A percentile compares a stretch with the other conserved stretches of the same genome.
phyloP scores from a whole-genome alignment of 2,113 vertebrate species.

The Ochotona curzoniae region DNA sequence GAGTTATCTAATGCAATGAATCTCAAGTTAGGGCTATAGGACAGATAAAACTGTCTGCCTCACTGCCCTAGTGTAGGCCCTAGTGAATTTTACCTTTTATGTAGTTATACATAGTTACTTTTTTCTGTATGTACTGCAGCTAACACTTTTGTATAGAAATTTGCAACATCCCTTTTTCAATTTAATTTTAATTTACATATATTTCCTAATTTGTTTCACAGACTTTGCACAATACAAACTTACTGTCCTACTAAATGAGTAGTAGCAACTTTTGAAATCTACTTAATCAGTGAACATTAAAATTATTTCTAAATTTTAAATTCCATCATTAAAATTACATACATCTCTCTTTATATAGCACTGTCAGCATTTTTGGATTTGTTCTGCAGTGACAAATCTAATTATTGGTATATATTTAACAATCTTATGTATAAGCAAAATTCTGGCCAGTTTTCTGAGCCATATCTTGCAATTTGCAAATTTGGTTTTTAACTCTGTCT shows the following conservation, averaged over 20 bases:
- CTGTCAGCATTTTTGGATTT: not conserved
- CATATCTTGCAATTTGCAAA: not conserved
- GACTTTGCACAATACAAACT: not conserved
- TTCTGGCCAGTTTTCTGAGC: slow-evolving; percentile 21
- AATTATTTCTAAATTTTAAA: not conserved
- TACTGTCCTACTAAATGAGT: not conserved
- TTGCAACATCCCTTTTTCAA: not conserved
- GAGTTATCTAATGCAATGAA: not conserved
- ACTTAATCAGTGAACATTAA: not conserved
- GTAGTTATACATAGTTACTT: not conserved
- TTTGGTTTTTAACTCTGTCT: not conserved
- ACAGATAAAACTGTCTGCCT: not conserved
- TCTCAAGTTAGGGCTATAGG: not conserved
- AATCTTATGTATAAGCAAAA: not conserved
- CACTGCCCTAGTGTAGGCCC: not conserved
- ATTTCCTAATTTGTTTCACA: slow-evolving; percentile 9
- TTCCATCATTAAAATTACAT: slow-evolving; percentile 10
- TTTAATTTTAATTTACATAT: not conserved
- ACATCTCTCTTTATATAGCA: not conserved
- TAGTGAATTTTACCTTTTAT: not conserved
- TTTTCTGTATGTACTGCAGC: not conserved
- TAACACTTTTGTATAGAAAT: not conserved
- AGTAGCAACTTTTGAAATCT: not conserved
- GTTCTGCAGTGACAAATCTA: not conserved
- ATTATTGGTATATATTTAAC: not conserved